Percentiles rank a stretch among this genome's conserved stretches.
phyloP scores from a whole-genome alignment of 2,888 invertebrate species.

The Plagiodera versicolora region DNA sequence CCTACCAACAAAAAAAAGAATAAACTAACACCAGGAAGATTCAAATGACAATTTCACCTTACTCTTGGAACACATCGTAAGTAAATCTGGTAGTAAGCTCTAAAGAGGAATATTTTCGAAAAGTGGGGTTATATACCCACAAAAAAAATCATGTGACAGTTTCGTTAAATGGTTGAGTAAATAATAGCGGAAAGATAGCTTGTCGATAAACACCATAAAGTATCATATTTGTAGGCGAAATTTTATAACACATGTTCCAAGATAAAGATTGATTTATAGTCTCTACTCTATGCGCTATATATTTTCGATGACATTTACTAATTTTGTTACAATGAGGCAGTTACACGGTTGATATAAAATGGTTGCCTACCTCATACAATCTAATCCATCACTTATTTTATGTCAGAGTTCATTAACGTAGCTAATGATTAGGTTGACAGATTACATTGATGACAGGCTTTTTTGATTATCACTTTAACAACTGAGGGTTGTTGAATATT shows the following conservation, averaged over 20 bases:
- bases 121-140: too few species aligned
- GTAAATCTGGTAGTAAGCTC: too few species aligned
- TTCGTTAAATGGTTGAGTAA: constrained; percentile 28
- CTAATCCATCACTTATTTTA: neutral
- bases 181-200: constrained; percentile 36
- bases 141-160: neutral
- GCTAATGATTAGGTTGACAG: neutral
- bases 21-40: too few species aligned
- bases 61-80: too few species aligned
- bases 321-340: neutral
- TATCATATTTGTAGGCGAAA: constrained; percentile 41
- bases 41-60: too few species aligned
- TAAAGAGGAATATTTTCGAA: too few species aligned
- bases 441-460: neutral
- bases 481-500: too few species aligned
- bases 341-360: neutral
- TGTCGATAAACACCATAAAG: constrained; percentile 38
- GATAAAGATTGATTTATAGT: constrained; percentile 40
- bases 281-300: constrained; percentile 1
- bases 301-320: neutral
- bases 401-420: neutral
- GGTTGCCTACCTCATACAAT: neutral
- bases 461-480: too few species aligned
- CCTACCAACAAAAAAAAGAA: too few species aligned
- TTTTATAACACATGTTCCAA: constrained; percentile 42